Conservation (phyloP, 2,113 vertebrate genomes). For the Actenoides lindsayi region DNA sequence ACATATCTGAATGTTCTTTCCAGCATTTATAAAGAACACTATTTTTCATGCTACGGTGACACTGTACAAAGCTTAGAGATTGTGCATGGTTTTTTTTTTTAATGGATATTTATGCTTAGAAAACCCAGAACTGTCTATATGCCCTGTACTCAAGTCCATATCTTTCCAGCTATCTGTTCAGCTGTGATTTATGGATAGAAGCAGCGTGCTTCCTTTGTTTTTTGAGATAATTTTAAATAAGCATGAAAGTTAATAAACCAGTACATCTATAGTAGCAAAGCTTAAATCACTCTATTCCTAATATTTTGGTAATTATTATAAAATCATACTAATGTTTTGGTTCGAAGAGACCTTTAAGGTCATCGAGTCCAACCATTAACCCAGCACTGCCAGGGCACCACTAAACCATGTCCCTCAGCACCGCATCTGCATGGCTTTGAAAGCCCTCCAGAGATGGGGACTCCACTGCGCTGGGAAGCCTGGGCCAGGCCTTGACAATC, state of each 20-base stretch:
- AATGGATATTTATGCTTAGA: neutral
- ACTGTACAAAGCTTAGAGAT: neutral
- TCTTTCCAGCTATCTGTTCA: neutral
- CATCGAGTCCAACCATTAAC: too few relatives aligned
- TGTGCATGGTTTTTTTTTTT: neutral
- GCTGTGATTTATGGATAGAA: neutral
- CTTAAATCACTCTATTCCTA: neutral
- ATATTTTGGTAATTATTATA: neutral
- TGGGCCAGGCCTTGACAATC: too few relatives aligned
- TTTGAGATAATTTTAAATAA: neutral
- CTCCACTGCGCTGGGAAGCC: too few relatives aligned
- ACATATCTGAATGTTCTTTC: neutral
- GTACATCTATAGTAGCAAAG: neutral
- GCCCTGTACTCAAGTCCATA: fast-evolving
- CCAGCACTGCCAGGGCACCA: too few relatives aligned
- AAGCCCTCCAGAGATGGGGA: too few relatives aligned
- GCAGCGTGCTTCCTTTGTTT: neutral
- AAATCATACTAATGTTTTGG: too few relatives aligned
- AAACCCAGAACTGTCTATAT: neutral
- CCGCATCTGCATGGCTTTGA: too few relatives aligned
- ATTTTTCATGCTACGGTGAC: neutral
- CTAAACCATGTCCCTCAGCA: too few relatives aligned
- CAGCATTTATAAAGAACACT: neutral
- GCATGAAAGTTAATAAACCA: neutral
- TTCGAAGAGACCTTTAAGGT: too few relatives aligned